These are phyloP conservation scores for Eilema sororculum DNA, from an alignment of 2,888 invertebrate species.

Conservation along the genomic window DNA sequence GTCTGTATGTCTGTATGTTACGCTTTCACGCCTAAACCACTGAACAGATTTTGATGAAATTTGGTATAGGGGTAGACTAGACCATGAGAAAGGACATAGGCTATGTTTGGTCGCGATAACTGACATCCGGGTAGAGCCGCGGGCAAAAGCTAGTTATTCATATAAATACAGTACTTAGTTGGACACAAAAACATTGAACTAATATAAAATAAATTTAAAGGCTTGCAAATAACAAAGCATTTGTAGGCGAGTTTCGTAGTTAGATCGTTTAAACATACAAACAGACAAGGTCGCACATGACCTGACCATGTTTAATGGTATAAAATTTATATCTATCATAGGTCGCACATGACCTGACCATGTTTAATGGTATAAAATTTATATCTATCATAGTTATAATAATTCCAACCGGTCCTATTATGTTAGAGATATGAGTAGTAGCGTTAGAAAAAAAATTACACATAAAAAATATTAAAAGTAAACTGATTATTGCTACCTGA, in stretches of 20 bases:
- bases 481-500: not conserved
- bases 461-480: constrained; percentile 1
- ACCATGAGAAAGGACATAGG: too few relatives aligned
- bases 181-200: constrained; percentile 34
- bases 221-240: constrained; percentile 61
- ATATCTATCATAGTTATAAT: constrained; percentile 71
- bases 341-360: constrained; percentile 29
- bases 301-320: constrained; percentile 57
- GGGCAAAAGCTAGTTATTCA: too few relatives aligned
- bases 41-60: too few relatives aligned
- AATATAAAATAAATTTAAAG: constrained; percentile 41
- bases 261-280: constrained; percentile 52
- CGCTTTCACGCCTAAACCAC: too few relatives aligned
- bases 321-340: constrained; percentile 73
- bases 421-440: constrained; percentile 42
- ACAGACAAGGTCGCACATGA: constrained; percentile 66
- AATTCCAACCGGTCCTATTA: constrained; percentile 62
- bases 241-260: constrained; percentile 59
- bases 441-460: constrained; percentile 27
- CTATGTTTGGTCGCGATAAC: too few relatives aligned
- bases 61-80: too few relatives aligned
- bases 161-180: constrained; percentile 26
- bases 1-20: too few relatives aligned
- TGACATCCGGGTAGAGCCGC: too few relatives aligned
- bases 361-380: constrained; percentile 68